Conservation (phyloP, 2,888 invertebrate species). For the Harmothoe impar region DNA sequence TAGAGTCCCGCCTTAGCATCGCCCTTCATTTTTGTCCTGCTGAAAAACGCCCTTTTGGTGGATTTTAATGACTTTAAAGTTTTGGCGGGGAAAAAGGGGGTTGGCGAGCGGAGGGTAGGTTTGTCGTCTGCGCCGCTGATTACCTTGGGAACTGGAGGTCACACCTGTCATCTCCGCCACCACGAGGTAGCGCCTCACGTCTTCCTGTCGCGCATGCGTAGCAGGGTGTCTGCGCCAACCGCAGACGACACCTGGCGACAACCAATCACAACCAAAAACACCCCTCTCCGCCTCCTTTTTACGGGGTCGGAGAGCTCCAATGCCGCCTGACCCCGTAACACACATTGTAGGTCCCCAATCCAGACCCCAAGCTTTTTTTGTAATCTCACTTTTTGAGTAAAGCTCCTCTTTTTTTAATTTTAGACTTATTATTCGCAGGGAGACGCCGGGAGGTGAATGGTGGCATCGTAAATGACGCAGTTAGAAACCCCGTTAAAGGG, state of each 20-base stretch:
- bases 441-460: neutral
- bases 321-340: neutral
- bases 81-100: neutral
- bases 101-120: neutral
- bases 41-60: neutral
- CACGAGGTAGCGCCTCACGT: slow-evolving; percentile 19
- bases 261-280: neutral
- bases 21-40: neutral
- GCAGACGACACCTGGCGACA: neutral
- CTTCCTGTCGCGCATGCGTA: slow-evolving; percentile 39
- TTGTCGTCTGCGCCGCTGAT: slow-evolving; percentile 26
- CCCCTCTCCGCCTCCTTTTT: neutral
- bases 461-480: neutral
- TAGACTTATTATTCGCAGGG: neutral
- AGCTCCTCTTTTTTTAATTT: neutral
- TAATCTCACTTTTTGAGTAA: neutral
- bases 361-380: neutral
- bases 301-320: neutral
- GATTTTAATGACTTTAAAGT: slow-evolving; percentile 39
- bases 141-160: slow-evolving; percentile 23
- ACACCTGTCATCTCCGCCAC: slow-evolving; percentile 10
- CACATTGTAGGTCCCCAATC: neutral
- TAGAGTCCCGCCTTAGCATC: slow-evolving; percentile 19
- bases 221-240: neutral
- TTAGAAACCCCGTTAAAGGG: neutral